Evolutionary conservation across 2,888 invertebrate species (phyloP).

Genomic region (Parelbella ahira): DNA sequence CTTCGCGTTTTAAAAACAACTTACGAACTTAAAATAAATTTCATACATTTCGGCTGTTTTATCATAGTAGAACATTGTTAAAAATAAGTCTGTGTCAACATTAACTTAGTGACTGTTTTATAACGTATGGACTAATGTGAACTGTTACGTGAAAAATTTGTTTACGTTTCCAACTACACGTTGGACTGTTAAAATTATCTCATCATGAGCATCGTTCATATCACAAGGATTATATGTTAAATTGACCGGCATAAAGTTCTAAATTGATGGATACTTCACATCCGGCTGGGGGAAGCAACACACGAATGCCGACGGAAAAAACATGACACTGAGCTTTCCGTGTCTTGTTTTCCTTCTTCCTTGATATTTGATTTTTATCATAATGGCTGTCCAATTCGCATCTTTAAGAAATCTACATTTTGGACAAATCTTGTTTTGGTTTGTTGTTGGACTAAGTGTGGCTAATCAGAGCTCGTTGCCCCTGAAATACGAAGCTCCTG

Average conservation of each 20-base stretch:
- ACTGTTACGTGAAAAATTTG: slow-evolving; percentile 51
- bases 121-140: slow-evolving; percentile 39
- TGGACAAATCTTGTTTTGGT: slow-evolving; percentile 65
- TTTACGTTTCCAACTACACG: slow-evolving; percentile 34
- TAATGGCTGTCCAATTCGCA: slow-evolving; percentile 63
- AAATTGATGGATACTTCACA: slow-evolving; percentile 77
- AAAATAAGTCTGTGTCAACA: slow-evolving; percentile 26
- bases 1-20: slow-evolving; percentile 51
- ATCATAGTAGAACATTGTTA: slow-evolving; percentile 7
- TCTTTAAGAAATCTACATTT: slow-evolving; percentile 56
- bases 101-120: slow-evolving; percentile 24
- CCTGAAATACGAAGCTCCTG: slow-evolving; percentile 88
- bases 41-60: slow-evolving; percentile 22
- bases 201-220: slow-evolving; percentile 51
- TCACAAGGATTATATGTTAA: slow-evolving; percentile 44
- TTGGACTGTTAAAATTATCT: slow-evolving; percentile 42
- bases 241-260: slow-evolving; percentile 60
- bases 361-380: slow-evolving; percentile 71
- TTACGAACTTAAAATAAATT: slow-evolving; percentile 37
- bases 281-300: slow-evolving; percentile 70
- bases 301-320: slow-evolving; percentile 76
- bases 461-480: slow-evolving; percentile 74
- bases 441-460: slow-evolving; percentile 64
- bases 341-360: slow-evolving; percentile 75
- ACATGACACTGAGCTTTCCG: slow-evolving; percentile 75